Evolutionary conservation across 1,140 invertebrate genomes (phyloP), one percentile per base, ranked within the genome.

Genomic region (Drosophila navojoa): DNA sequence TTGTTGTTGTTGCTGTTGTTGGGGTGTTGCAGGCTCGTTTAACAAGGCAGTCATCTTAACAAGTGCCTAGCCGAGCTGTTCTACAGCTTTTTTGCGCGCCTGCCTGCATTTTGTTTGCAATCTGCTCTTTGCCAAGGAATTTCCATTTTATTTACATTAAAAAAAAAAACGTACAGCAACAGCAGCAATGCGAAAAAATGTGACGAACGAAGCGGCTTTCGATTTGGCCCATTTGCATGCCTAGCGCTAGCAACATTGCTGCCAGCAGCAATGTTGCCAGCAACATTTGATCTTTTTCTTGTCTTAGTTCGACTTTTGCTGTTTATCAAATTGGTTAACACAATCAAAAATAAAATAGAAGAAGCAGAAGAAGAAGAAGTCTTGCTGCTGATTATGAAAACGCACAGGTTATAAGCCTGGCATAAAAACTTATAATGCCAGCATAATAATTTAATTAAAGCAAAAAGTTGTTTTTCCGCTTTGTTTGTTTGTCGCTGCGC

Each of bases 1-100:
- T 40, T 53, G 52, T 7, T 69, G 64, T n/a, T 58, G 70, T 10
- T 73, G 77, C 35, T 38, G 35, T 54, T 81, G 79, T 55, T 82
- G 81, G 71, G 81, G 81, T 86, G 82, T 86, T 87, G 84, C 82
- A 89, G 84, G 82, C 82, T 89, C 79, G 84, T 89, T 89, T 89
- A 89, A 89, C 84, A 89, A 89, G 82, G 79, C 84, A 89, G 79
- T 81, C 81, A 86, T 85, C 82, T 86, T 84, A 86, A 86, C 81
- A 89, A 89, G 84, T 89, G 79, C 81, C 67, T 78, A 62, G 59
- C 71, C 78, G 57, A 69, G 71, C 84, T 72, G 84, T 89, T 89
- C 76, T 82, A 79, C 84, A 82, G 82, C 66, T 89, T 84, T 89
- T 87, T 87, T 72, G 47, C 75, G 38, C 35, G 44, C 40, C 62